A percentile compares a stretch with the other conserved stretches of the same genome.
Conservation (phyloP, 2,888 invertebrate species). For the Brenthis daphne region DNA sequence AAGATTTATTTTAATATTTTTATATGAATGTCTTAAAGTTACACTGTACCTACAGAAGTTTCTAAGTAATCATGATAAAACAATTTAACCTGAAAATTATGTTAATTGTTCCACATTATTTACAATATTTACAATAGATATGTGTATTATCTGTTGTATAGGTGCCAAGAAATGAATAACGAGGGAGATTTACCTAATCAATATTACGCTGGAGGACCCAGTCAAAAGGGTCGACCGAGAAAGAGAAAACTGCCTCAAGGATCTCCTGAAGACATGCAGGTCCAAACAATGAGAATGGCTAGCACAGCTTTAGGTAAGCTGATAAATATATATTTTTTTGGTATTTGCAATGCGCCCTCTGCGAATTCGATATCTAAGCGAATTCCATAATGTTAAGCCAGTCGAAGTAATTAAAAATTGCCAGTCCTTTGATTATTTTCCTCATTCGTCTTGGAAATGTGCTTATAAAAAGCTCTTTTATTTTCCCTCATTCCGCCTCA, state of each 20-base stretch:
- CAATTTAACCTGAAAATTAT: too few relatives aligned
- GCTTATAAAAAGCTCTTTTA: constrained; percentile 42
- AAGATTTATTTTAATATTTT: too few relatives aligned
- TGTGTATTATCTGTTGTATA: constrained; percentile 36
- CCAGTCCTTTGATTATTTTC: constrained; percentile 43
- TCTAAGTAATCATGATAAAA: too few relatives aligned
- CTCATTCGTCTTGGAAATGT: constrained; percentile 38
- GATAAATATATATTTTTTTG: constrained; percentile 3
- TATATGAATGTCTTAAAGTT: too few relatives aligned
- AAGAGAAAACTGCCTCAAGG: constrained; percentile 87
- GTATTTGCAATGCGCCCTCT: constrained; percentile 24
- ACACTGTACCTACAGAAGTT: too few relatives aligned
- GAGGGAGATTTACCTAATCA: constrained; percentile 84
- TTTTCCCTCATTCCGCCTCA: constrained; percentile 36
- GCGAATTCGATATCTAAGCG: constrained; percentile 47
- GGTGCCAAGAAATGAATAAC: constrained; percentile 72
- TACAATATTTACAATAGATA: not conserved
- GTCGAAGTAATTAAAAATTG: constrained; percentile 44
- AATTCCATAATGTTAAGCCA: constrained; percentile 43
- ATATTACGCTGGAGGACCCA: constrained; percentile 84
- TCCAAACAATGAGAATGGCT: constrained; percentile 86
- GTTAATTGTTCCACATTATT: not conserved
- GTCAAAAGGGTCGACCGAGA: constrained; percentile 90
- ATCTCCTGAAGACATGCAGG: constrained; percentile 84
- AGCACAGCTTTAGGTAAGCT: constrained; percentile 86